A percentile compares a stretch with the other conserved stretches of the same genome.
Conservation (phyloP, 2,113 vertebrate genomes). For the Anhinga anhinga region DNA sequence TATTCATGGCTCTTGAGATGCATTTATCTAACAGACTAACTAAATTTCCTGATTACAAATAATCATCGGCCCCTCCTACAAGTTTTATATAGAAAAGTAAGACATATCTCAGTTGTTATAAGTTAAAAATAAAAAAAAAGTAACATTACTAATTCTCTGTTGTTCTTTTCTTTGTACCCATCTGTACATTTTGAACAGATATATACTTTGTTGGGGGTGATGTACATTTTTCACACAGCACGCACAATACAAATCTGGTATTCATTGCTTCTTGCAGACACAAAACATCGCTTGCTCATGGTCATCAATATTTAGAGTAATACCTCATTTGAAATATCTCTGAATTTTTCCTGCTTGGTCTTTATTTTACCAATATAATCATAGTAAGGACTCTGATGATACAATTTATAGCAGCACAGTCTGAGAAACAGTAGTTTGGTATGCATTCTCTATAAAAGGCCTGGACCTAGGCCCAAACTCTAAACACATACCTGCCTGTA, state of each 20-base stretch:
- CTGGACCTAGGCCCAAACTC: not conserved
- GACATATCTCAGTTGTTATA: not conserved
- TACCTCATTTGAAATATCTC: not conserved
- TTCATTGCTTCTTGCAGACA: not conserved
- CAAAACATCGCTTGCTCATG: not conserved
- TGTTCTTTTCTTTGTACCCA: not conserved
- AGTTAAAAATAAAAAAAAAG: not conserved
- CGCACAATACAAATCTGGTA: not conserved
- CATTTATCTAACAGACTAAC: not conserved
- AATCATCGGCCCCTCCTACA: not conserved
- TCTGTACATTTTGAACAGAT: not conserved
- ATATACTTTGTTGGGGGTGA: not conserved
- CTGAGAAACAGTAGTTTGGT: not conserved
- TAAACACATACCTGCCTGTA: not conserved
- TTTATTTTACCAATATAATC: not conserved
- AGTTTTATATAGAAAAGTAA: not conserved
- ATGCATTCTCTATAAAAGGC: not conserved
- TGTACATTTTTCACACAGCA: not conserved
- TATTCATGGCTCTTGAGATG: not conserved
- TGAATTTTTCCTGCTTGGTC: not conserved
- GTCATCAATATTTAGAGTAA: not conserved
- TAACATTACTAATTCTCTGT: not conserved
- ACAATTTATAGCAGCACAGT: not conserved
- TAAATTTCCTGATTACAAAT: not conserved
- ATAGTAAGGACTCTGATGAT: not conserved